Evolutionary conservation across 2,113 vertebrate species (phyloP), one percentile per base, ranked within the genome.

Genomic region (Trogon surrucura): DNA sequence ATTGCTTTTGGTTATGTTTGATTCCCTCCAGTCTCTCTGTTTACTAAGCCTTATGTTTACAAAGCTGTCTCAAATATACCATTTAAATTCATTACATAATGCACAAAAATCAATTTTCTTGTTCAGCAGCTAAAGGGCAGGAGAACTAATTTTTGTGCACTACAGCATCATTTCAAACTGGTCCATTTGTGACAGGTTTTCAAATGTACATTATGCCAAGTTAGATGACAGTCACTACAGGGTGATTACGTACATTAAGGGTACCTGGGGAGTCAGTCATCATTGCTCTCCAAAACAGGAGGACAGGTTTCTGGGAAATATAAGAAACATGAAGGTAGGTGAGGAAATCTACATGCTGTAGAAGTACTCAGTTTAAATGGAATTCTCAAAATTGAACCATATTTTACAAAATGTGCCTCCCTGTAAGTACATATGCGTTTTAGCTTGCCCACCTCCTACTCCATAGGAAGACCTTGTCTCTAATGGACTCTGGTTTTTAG

Each of bases 21-120:
- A 74, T 77, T 85, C 48, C 54, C 58, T 92, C 30, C n/a, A 87
- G 45, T 51, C 21, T 75, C 47, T 92, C 85, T 93, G 50, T 89
- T 93, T 93, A 70, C 70, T 56, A 95, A 91, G 51, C 54, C 53
- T 65, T 81, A 17, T 91, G n/a, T 92, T 96, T 95, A 92, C 88
- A 95, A 91, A 96, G 19, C 70, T 89, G 54, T 87, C 70, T 91
- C 77, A 94, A 94, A 87, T 79, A 58, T 34, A 91, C 36, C 61
- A 87, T 94, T 96, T 91, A 94, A 93, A 95, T 94, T 96, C 86
- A 94, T 73, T 91, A 70, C 73, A 95, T 89, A 95, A 94, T 58
- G 57, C 45, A 89, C 61, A 91, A 81, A 91, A 93, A 95, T 80
- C 80, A 94, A 80, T 96, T 95, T 96, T 92, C 86, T 82, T 95